Evolutionary conservation across 30 jellyfish, hydroid and myxozoan species (phyloP), one percentile per base, ranked within the genome.

Genomic region (Catostylus mosaicus): DNA sequence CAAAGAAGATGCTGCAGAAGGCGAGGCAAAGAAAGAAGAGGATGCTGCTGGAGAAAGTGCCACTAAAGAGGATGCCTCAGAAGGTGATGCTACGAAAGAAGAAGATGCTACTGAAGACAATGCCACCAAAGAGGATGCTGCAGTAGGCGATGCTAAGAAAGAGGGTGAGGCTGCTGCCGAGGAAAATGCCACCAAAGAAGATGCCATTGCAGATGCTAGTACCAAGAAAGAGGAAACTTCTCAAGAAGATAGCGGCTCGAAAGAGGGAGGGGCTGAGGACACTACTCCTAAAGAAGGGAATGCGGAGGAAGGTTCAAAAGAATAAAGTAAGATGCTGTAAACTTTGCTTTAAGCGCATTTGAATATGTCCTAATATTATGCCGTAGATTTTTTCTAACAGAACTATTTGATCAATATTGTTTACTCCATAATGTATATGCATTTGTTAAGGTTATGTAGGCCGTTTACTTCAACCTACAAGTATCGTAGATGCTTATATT

Each of bases 31-130:
- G 26, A 26, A 26, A 20, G 57, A 30, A 30, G 37, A 61, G 74
- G 74, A 61, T 14, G 73, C 31, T 18, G 59, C n/a, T 20, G 59
- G 52, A 16, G 77, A 64, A 2, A 38, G 54, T 20, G 52, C 48
- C n/a, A 32, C 48, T 19, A 45, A 9, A 32, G 83, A 51, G 51
- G 71, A 30, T 19, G 71, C 50, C 32, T 16, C 73, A 22, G 47
- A 51, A 31, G 74, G 33, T 37, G 54, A 74, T 34, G 50, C 43
- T 30, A 26, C 34, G 36, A 26, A 45, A 30, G 19, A 22, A 24
- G 73, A 10, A 72, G 84, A 43, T 0, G 54, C 3, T 31, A 1
- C 57, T 32, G 70, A 10, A 56, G 70, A 20, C 7, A n/a, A 26
- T 16, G 70, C 31, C 26, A 56, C 31, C 11, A 56, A 56, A 26